Conservation (phyloP, 2,113 vertebrate genomes). For the Sakesphorus luctuosus region DNA sequence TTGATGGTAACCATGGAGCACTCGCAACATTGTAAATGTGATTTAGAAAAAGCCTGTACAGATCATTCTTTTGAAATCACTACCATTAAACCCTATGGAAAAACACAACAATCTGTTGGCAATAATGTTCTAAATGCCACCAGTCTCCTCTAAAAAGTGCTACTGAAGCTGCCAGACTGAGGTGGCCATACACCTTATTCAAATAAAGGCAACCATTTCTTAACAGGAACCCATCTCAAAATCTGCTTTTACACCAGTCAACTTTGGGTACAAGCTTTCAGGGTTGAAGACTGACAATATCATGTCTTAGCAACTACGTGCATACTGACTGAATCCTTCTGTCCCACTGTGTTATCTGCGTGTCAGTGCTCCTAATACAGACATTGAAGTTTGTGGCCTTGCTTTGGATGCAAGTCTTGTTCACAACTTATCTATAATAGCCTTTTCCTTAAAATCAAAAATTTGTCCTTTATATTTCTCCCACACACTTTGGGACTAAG, state of each 20-base stretch:
- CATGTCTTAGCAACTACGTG: neutral
- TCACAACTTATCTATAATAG: neutral
- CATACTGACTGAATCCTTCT: rapidly evolving
- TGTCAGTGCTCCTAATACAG: neutral
- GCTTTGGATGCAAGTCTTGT: neutral
- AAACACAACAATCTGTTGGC: neutral
- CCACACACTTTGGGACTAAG: neutral
- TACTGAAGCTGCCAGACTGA: neutral
- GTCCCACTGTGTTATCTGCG: neutral
- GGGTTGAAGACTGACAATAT: neutral
- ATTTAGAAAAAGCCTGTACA: neutral
- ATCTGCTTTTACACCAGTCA: neutral
- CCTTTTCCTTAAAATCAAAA: neutral
- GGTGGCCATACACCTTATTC: neutral
- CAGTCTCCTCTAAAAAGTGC: neutral
- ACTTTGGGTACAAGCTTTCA: neutral
- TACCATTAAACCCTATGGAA: neutral
- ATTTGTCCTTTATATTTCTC: neutral
- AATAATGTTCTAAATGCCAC: neutral
- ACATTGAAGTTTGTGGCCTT: neutral
- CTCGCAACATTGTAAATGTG: neutral
- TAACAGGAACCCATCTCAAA: neutral
- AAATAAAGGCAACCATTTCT: neutral
- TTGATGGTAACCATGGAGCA: neutral
- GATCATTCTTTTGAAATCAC: neutral